Conservation (phyloP, 2,888 invertebrate genomes). For the Drosophila pseudotalamancana region DNA sequence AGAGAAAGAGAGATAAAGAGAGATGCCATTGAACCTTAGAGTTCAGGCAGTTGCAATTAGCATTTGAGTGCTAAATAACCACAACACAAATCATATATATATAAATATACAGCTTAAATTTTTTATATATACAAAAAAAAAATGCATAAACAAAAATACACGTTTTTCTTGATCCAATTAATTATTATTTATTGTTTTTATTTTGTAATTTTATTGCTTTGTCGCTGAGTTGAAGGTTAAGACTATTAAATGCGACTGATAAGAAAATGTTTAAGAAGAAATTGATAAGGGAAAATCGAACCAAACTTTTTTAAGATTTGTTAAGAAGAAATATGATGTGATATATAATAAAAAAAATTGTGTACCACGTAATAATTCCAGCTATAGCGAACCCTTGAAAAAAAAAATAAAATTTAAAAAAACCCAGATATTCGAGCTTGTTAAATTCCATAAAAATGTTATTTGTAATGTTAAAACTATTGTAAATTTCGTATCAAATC, state of each 20-base stretch:
- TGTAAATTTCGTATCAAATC: constrained; percentile 1
- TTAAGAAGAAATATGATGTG: no score
- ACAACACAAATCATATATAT: constrained; percentile 13
- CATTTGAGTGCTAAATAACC: constrained; percentile 59
- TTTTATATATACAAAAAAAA: constrained; percentile 4
- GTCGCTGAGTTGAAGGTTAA: constrained; percentile 38
- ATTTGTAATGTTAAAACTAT: no score
- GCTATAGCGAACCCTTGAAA: no score
- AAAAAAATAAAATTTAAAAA: background rate
- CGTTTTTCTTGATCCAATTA: constrained; percentile 29
- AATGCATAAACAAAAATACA: constrained; percentile 42
- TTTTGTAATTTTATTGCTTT: constrained; percentile 18
- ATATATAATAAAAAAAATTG: no score
- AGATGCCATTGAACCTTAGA: constrained; percentile 68
- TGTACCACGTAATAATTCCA: no score
- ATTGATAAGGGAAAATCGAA: no score
- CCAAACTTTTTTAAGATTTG: no score
- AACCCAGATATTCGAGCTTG: no score
- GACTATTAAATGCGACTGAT: constrained; percentile 10
- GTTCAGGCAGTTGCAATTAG: constrained; percentile 52
- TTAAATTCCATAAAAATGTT: background rate
- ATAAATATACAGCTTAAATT: constrained; percentile 2
- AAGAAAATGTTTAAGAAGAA: no score
- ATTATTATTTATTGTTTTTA: constrained; percentile 25
- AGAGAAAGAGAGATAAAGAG: no score